Conservation (phyloP, 2,888 invertebrate genomes). For the Aphrophora alni region DNA sequence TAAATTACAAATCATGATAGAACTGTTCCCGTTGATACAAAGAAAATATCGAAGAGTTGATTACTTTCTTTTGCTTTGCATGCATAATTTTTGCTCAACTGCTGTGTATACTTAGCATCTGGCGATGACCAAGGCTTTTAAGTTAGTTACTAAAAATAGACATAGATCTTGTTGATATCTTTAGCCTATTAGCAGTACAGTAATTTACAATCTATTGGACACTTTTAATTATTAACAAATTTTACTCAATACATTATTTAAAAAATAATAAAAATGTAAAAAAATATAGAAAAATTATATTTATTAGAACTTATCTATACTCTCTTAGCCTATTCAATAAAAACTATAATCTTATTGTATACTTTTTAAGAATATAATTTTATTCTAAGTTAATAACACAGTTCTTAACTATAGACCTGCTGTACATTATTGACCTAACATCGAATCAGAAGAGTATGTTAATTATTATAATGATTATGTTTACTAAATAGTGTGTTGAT, state of each 20-base stretch:
- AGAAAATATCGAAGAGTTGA: no score
- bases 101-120: background rate
- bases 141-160: background rate
- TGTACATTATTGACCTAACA: background rate
- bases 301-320: slow-evolving; percentile 1
- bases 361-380: background rate
- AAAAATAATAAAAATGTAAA: slow-evolving; percentile 6
- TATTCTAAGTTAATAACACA: background rate
- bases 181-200: background rate
- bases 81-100: background rate
- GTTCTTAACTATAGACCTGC: background rate
- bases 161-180: background rate
- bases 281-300: slow-evolving; percentile 3
- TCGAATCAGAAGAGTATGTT: background rate
- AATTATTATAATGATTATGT: background rate
- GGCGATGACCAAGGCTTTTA: background rate
- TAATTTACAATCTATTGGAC: background rate
- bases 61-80: background rate
- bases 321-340: background rate
- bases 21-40: no score
- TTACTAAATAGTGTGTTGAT: background rate
- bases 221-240: slow-evolving; percentile 5
- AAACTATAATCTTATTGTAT: background rate
- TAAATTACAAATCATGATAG: no score
- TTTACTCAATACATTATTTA: slow-evolving; percentile 1